Evolutionary conservation across 92 coral and sea anemone genomes (phyloP).

Genomic region (Metridium senile): DNA sequence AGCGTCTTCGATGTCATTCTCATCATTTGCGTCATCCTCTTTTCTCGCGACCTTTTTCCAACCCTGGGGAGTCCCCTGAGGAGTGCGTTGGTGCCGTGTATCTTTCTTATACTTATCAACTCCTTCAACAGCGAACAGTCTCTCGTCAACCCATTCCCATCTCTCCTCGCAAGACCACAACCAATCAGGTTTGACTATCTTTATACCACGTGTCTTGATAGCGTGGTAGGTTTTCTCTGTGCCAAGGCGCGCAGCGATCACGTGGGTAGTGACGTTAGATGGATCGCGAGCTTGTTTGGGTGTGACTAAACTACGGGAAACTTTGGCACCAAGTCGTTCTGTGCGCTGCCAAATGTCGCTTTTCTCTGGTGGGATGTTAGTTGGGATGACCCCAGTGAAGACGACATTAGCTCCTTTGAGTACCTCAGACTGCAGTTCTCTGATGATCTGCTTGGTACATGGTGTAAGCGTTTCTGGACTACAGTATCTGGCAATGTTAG

Average conservation of each 20-base stretch:
- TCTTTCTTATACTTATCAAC: constrained; percentile 78
- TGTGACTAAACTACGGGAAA: constrained; percentile 60
- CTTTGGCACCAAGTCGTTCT: constrained; percentile 79
- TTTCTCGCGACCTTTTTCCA: constrained; percentile 24
- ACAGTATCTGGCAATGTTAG: constrained; percentile 60
- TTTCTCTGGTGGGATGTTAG: constrained; percentile 75
- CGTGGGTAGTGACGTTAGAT: constrained; percentile 87
- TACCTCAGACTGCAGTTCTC: constrained; percentile 66
- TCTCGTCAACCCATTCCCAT: constrained; percentile 99
- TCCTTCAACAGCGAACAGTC: constrained; percentile 90
- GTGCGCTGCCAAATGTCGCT: constrained; percentile 92
- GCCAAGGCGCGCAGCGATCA: constrained; percentile 94
- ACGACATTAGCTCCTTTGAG: constrained; percentile 81
- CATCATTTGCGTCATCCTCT: constrained; percentile 5
- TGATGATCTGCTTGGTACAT: constrained; percentile 76
- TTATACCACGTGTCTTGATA: constrained; percentile 73
- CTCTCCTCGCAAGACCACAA: constrained; percentile 92
- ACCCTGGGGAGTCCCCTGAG: constrained; percentile 75
- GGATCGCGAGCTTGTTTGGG: constrained; percentile 62
- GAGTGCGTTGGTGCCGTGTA: constrained; percentile 64
- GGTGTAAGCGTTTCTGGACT: constrained; percentile 69
- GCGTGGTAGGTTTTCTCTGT: constrained; percentile 96
- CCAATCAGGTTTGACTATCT: constrained; percentile 93
- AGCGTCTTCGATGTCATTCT: neutral
- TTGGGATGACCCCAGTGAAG: constrained; percentile 97